Evolutionary conservation across 2,888 invertebrate genomes (phyloP), one percentile per base, ranked within the genome.

Genomic region (Lithophane semibrunnea): DNA sequence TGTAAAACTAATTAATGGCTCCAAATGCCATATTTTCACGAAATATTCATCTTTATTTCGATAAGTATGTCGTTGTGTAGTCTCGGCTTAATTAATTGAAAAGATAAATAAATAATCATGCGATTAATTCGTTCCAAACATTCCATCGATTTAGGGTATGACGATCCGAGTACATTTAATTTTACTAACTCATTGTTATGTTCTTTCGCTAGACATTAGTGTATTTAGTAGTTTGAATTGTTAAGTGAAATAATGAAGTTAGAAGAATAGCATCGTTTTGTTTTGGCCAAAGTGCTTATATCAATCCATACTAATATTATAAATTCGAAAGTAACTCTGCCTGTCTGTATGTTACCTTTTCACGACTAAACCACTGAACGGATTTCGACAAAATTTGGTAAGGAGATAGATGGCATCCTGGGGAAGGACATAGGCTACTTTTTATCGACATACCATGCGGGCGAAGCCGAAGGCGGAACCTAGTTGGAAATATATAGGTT

Each of bases 51-150:
- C 12, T 44, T 37, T 8, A n/a, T 5, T 37, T 18, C 5, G 54
- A 73, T 56, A 73, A 29, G 5, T 16, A 10, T 44, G 18, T 24
- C 37, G 58, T 56, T 58, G 47, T 21, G 54, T 18, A 29, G n/a
- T 70, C n/a, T 73, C 5, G 9, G 29, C 29, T 47, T 74, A 75
- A 24, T 24, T 75, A 16, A 58, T 74, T 74, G 4, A 21, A 42
- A 49, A 16, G 75, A 60, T 75, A 75, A 75, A 49, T 29, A 16
- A 24, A 49, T 49, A 75, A 74, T 74, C 58, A 58, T 37, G 24
- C 47, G 37, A 74, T 74, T 58, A 75, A 74, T 49, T 37, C 12
- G n/a, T 24, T 58, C 13, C 24, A 24, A 29, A 71, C 47, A 47
- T 73, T 58, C 37, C n/a, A n/a, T 37, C 13, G 12, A 29, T 73